A percentile compares a stretch with the other conserved stretches of the same genome.
Conservation (phyloP, 2,113 vertebrate species). For the Abramis brama region DNA sequence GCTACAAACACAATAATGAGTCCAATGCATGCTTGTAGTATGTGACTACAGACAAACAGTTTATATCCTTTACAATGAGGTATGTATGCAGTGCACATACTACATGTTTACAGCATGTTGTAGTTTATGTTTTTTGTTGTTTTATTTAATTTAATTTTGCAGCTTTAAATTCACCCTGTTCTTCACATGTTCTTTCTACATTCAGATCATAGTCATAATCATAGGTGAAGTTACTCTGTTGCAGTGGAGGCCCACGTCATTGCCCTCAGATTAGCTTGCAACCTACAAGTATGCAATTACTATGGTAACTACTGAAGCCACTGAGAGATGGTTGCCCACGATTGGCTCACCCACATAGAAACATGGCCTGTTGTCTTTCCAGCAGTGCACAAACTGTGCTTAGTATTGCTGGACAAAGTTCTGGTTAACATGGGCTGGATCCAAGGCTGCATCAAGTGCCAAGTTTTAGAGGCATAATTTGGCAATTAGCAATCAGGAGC, state of each 20-base stretch:
- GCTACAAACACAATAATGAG: too few relatives aligned
- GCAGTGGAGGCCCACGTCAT: conserved; percentile 1
- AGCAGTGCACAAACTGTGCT: conserved; percentile 6
- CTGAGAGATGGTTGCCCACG: conserved; percentile 29
- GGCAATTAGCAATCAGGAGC: conserved; percentile 15
- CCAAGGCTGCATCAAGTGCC: conserved; percentile 19
- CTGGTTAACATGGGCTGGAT: conserved; percentile 13
- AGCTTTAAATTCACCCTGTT: background rate
- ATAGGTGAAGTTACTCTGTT: conserved; percentile 1
- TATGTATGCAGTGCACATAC: background rate
- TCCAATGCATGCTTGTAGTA: background rate
- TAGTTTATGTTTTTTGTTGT: too few relatives aligned
- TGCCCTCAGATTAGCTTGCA: conserved; percentile 27
- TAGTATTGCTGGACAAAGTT: conserved; percentile 14
- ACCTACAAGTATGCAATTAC: conserved; percentile 33
- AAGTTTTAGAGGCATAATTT: conserved; percentile 24
- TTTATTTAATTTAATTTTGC: background rate
- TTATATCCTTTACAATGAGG: background rate
- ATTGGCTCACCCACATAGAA: conserved; percentile 40
- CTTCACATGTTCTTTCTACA: background rate
- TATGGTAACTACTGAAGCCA: conserved; percentile 41
- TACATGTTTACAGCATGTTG: background rate
- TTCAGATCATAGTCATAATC: background rate
- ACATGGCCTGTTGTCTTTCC: conserved; percentile 18
- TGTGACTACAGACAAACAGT: background rate